Base-by-base conservation (phyloP, 2,113 vertebrate species). In the Progne subis region DNA sequence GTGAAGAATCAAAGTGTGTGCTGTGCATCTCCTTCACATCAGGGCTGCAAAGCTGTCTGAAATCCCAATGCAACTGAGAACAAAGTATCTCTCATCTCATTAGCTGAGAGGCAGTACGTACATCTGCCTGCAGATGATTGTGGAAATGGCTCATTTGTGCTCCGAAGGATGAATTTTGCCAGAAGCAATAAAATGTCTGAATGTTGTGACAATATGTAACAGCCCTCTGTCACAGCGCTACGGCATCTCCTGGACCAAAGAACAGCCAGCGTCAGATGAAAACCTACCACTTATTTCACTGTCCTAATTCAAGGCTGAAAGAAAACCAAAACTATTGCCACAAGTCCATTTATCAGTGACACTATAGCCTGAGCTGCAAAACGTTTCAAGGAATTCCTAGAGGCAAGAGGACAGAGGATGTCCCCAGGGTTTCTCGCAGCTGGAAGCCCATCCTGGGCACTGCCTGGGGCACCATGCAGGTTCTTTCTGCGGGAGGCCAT, bases 401-500 rank as follows among this genome's bases (percentile, higher is more conserved):
- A 41, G 24, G 41, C 12, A 44, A 18, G 46, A 26, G 55, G 32
- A 18, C 49, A 49, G 41, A 20, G 57, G 15, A 34, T 41, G n/a
- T 50, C 12, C 47, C 63, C 61, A 21, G 5, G 50, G 50, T 25
- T n/a, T 19, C 29, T 18, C 2, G 3, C 15, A 37, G 80, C 26
- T 47, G 47, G n/a, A 69, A 34, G 47, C 34, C 55, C 39, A 2
- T 64, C 17, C 23, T 16, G 78, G 49, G 19, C 65, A 16, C 4
- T 2, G 2, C 20, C 41, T 65, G 6, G 9, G 67, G 32, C 24
- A 25, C 32, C 46, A 14, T 0, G 6, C 4, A 1, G 0, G 61
- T 0, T 31, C 47, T 24, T 1, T 3, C 14, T 8, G 46, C 0
- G 0, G 69, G 44, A 47, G 41, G 34, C 43, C 9, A 2, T 0